Conservation (phyloP, 2,113 vertebrate species). For the Ameiurus melas region DNA sequence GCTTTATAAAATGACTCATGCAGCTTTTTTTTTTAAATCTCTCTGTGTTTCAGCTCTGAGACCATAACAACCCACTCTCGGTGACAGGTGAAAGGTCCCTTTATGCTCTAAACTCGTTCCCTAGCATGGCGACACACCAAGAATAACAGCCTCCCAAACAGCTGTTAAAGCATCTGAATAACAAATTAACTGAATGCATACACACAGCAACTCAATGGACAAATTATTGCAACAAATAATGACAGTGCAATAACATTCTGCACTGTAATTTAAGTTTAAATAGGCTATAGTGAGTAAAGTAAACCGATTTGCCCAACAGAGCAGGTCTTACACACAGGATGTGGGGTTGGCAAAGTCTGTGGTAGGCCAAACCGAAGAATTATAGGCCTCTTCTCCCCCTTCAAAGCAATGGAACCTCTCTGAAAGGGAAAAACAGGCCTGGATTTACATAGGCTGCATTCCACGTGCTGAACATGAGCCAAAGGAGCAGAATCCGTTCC, state of each 20-base stretch:
- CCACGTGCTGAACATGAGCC: constrained; percentile 38
- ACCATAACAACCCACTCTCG: constrained; percentile 36
- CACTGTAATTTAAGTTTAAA: constrained; percentile 49
- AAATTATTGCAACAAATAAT: constrained; percentile 55
- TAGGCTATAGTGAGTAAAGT: constrained; percentile 44
- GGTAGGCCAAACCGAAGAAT: constrained; percentile 46
- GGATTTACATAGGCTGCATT: constrained; percentile 37
- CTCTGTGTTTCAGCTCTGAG: constrained; percentile 27
- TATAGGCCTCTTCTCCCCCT: constrained; percentile 23
- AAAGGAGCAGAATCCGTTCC: constrained; percentile 29
- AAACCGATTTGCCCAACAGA: constrained; percentile 39
- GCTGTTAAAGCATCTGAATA: constrained; percentile 54
- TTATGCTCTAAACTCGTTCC: constrained; percentile 49
- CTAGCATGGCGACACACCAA: constrained; percentile 47
- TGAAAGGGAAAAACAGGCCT: constrained; percentile 39
- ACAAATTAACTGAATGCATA: constrained; percentile 46
- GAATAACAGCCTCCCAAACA: constrained; percentile 48
- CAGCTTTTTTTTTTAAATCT: constrained; percentile 36
- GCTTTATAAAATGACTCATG: constrained; percentile 34
- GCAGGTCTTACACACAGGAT: constrained; percentile 46
- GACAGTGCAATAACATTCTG: constrained; percentile 45
- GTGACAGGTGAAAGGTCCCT: constrained; percentile 52
- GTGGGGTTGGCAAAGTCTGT: constrained; percentile 44
- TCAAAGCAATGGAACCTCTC: constrained; percentile 38
- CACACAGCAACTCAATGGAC: constrained; percentile 38